phyloP scores from a whole-genome alignment of 2,113 vertebrate genomes.

The Dipodomys ordii region DNA sequence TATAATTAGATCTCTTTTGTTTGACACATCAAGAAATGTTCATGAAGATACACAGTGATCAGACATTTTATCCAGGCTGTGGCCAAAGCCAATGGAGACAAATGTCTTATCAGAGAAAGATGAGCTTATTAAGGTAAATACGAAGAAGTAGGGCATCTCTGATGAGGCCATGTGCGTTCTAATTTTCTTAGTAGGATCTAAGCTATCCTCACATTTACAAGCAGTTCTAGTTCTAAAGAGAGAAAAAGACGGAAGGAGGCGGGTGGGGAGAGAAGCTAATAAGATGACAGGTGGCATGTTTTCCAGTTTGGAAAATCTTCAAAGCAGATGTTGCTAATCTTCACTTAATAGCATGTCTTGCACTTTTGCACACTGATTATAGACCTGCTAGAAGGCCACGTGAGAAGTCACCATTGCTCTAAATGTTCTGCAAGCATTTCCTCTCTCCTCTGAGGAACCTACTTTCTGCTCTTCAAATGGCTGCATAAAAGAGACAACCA shows the following conservation, averaged over 20 bases:
- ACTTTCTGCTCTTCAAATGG: conserved; percentile 27
- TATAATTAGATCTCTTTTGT: background rate
- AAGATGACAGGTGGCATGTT: background rate
- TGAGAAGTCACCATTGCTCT: background rate
- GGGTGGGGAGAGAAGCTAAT: background rate
- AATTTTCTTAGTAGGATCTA: background rate
- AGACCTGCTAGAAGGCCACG: background rate
- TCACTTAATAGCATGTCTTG: background rate
- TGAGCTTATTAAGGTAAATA: background rate
- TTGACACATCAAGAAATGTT: background rate
- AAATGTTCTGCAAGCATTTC: background rate
- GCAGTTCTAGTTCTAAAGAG: background rate
- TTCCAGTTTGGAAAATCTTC: conserved; percentile 35
- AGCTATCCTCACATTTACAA: background rate
- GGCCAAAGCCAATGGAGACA: background rate
- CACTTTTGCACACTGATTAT: conserved; percentile 37
- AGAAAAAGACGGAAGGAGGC: background rate
- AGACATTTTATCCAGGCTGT: background rate
- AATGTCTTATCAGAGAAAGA: background rate
- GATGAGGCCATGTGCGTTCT: background rate
- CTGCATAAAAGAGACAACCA: conserved; percentile 69
- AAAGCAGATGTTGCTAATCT: conserved; percentile 11
- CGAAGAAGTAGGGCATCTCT: background rate
- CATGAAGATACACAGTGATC: background rate
- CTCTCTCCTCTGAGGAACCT: background rate